Evolutionary conservation across 2,888 invertebrate genomes (phyloP), one percentile per base, ranked within the genome.

Genomic region (Mythimna impura): DNA sequence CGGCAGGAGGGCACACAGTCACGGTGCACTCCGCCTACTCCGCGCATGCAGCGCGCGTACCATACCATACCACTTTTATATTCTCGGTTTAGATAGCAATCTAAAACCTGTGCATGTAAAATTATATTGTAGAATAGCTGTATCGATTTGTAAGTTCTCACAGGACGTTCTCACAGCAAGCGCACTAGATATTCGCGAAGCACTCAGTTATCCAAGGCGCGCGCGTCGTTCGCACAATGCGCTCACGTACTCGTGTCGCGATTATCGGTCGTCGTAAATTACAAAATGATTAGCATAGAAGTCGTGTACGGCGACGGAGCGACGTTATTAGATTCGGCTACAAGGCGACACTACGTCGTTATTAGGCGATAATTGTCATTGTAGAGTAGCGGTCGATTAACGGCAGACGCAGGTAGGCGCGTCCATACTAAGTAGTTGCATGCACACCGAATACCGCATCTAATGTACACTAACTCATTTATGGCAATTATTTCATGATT

Each of bases 181-280:
- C 72, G 73, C 80, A 76, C 78, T 67, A 84, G 80, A 85, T 89
- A 86, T 89, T 90, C 81, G 88, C 86, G 81, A 82, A 81, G 74
- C 78, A 84, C 85, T 82, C 81, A 85, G 81, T 79, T 77, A 87
- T 75, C 73, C 84, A 86, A 87, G 84, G 87, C 87, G 87, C 88
- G 87, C 87, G 85, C 89, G 86, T 81, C 79, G 89, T 90, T 93
- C 91, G 94, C 93, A 93, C 94, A 94, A 93, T 94, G 94, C 93
- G 91, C 92, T 94, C 95, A 95, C 95, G 95, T 95, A 94, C 94
- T 88, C 91, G 83, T 91, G 91, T 94, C 94, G 95, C 95, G 95
- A 96, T 96, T 95, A 95, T 94, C 94, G 92, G 86, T 87, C 92
- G 90, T 94, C 94, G 95, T 95, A 96, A 95, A 95, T 95, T 94